A percentile compares a stretch with the other conserved stretches of the same genome.
Evolutionary conservation across 2,113 vertebrate species (phyloP).

Genomic region (Sialia sialis): DNA sequence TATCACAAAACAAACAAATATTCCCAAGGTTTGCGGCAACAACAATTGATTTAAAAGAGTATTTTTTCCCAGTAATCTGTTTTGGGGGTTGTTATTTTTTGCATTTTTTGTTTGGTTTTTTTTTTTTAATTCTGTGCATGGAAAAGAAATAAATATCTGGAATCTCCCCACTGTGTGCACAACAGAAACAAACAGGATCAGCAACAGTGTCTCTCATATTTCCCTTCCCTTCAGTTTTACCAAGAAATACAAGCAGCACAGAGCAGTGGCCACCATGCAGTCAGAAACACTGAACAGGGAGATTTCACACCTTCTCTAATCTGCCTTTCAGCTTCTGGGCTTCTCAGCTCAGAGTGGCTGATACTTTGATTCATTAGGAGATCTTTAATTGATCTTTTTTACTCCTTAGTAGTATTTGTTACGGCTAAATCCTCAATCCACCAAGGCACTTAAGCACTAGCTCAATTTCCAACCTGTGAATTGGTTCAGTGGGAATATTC

Average conservation of each 20-base stretch:
- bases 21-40: neutral
- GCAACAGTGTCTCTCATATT: neutral
- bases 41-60: slow-evolving; percentile 14
- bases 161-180: slow-evolving; percentile 26
- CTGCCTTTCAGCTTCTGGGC: neutral
- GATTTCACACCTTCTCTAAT: neutral
- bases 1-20: slow-evolving; percentile 13
- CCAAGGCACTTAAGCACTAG: neutral
- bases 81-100: neutral
- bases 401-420: neutral
- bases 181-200: slow-evolving; percentile 24
- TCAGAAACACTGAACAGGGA: neutral
- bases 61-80: neutral
- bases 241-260: neutral
- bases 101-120: neutral
- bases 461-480: neutral
- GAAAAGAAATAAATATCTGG: neutral
- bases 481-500: neutral
- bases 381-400: slow-evolving; percentile 17
- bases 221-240: slow-evolving; percentile 23
- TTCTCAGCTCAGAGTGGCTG: neutral
- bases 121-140: neutral
- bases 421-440: neutral
- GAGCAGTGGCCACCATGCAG: neutral
- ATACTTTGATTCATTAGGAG: neutral